Percentiles rank a stretch among this genome's conserved stretches.
Evolutionary conservation across 1,140 invertebrate genomes (phyloP).

Genomic region (Drosophila parabipectinata): DNA sequence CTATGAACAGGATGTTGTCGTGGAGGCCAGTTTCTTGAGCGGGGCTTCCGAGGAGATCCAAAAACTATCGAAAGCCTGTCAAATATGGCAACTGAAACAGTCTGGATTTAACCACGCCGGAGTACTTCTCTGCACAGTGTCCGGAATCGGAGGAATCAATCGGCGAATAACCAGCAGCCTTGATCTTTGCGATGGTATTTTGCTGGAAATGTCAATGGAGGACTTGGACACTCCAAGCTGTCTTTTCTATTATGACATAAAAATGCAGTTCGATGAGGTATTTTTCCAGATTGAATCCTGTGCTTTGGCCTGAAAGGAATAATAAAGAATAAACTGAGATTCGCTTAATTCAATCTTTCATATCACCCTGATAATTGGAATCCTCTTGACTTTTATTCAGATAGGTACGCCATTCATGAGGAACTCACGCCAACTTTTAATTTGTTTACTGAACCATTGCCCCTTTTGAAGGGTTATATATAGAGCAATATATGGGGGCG

Average conservation of each 20-base stretch:
- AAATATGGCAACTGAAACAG: conserved; percentile 39
- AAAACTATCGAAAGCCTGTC: conserved; percentile 15
- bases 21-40: conserved; percentile 33
- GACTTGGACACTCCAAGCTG: conserved; percentile 49
- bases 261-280: conserved; percentile 43
- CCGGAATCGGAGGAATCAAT: conserved; percentile 40
- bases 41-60: conserved; percentile 28
- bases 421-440: conserved; percentile 8
- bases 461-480: conserved; percentile 31
- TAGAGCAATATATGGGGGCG: conserved; percentile 17
- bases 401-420: conserved; percentile 26
- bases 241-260: conserved; percentile 37
- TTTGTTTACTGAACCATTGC: conserved; percentile 39
- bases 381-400: neutral
- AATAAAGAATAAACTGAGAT: neutral
- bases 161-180: conserved; percentile 22
- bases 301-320: conserved; percentile 8
- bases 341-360: neutral
- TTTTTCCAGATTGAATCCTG: conserved; percentile 33
- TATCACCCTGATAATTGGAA: neutral
- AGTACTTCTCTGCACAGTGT: conserved; percentile 39
- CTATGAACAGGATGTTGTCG: conserved; percentile 32
- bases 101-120: conserved; percentile 31
- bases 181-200: conserved; percentile 35
- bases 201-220: conserved; percentile 38